Evolutionary conservation across 2,113 vertebrate genomes (phyloP), one percentile per base, ranked within the genome.

Genomic region (Semnornis frantzii): DNA sequence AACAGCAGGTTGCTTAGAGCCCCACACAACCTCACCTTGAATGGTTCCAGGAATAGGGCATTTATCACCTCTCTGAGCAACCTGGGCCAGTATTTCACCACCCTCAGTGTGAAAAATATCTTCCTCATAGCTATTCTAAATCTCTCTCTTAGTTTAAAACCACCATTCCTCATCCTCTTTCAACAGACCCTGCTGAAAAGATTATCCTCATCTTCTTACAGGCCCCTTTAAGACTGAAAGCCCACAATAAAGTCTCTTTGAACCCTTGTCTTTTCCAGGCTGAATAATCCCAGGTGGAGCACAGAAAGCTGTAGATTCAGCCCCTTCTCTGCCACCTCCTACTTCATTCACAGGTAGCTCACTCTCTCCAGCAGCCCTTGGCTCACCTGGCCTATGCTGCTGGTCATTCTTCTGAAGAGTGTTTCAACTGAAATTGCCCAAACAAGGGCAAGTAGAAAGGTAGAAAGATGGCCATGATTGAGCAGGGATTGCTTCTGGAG

Each of bases 341-440:
- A 4, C 27, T 6, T 69, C 10, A 23, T 4, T n/a, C 1, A 1
- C 2, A 17, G 34, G 37, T 46, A 62, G 37, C 17, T 3, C 2
- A 2, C 12, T n/a, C 59, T 50, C 24, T 52, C 23, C 58, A 57
- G 15, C 9, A 0, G 7, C 62, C 58, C 63, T 12, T 5, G 21
- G 64, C 82, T 91, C 63, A 12, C 18, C 58, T 82, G 71, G 34
- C 9, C 2, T 28, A 50, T 7, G 34, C 19, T 39, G 50, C 70
- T 5, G 3, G 4, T 78, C 3, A 0, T 20, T 54, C 14, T 46
- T 37, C 57, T 5, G 6, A 30, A n/a, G 27, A 5, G 12, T 12
- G 2, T 33, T n/a, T 37, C 65, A 12, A 5, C 74, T 74, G 57
- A 11, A 65, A 74, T 28, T 90, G 64, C 23, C 55, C 73, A 50